Conservation (phyloP, 2,113 vertebrate genomes). For the Hyla sarda region DNA sequence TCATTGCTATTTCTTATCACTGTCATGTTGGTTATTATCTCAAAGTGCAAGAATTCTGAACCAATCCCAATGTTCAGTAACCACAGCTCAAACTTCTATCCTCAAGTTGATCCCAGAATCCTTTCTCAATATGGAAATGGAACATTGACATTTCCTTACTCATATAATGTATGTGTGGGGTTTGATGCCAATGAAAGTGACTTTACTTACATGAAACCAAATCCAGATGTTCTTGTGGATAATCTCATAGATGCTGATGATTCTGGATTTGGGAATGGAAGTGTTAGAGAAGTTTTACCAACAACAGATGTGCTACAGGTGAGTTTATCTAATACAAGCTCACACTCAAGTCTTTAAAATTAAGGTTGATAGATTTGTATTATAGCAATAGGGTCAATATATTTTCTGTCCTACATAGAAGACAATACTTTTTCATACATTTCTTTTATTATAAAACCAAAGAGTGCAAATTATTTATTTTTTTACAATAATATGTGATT, state of each 20-base stretch:
- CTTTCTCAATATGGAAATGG: slow-evolving; percentile 59
- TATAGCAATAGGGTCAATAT: too few species aligned
- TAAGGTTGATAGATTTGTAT: too few species aligned
- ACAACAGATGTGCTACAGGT: background rate
- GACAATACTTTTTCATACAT: too few species aligned
- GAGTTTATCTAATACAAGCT: background rate
- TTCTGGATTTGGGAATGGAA: slow-evolving; percentile 21
- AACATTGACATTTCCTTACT: slow-evolving; percentile 63
- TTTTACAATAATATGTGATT: too few species aligned
- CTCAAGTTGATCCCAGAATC: slow-evolving; percentile 49
- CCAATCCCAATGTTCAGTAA: slow-evolving; percentile 59
- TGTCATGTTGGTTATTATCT: slow-evolving; percentile 53
- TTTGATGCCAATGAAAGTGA: slow-evolving; percentile 57
- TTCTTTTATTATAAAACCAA: too few species aligned
- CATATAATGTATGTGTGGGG: slow-evolving; percentile 64
- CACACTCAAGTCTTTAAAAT: background rate
- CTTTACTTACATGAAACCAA: slow-evolving; percentile 59
- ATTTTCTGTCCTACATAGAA: too few species aligned
- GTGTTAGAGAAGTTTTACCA: background rate
- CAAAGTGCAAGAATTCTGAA: slow-evolving; percentile 57
- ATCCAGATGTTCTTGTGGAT: slow-evolving; percentile 20
- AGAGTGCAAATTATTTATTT: too few species aligned
- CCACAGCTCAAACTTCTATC: slow-evolving; percentile 58
- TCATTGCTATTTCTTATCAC: slow-evolving; percentile 67
- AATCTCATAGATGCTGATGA: slow-evolving; percentile 54